Evolutionary conservation across 2,113 vertebrate species (phyloP).

Genomic region (Eleginops maclovinus): DNA sequence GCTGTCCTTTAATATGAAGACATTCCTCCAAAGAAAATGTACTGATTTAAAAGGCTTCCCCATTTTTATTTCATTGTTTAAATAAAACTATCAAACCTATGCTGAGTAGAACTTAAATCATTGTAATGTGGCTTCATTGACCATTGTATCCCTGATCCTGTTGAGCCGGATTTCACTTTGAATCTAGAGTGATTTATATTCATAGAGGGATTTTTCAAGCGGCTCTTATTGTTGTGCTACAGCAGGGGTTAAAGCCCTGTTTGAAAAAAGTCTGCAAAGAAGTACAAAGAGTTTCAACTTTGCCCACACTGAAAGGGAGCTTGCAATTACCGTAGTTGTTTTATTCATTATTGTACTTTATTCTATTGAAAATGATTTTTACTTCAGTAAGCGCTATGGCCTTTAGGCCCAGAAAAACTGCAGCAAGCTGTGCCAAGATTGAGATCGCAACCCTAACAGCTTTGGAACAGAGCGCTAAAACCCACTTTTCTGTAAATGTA

Average conservation of each 20-base stretch:
- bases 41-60: slow-evolving; percentile 11
- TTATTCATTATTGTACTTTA: slow-evolving; percentile 61
- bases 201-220: slow-evolving; percentile 51
- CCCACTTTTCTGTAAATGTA: slow-evolving; percentile 38
- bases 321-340: slow-evolving; percentile 51
- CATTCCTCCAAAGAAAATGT: slow-evolving; percentile 20
- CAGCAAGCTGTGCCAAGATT: slow-evolving; percentile 60
- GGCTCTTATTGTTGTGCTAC: slow-evolving; percentile 50
- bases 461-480: slow-evolving; percentile 33
- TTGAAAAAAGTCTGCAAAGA: slow-evolving; percentile 37
- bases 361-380: slow-evolving; percentile 54
- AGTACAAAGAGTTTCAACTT: slow-evolving; percentile 44
- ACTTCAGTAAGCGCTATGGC: slow-evolving; percentile 44
- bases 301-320: slow-evolving; percentile 20
- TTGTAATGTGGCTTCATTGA: slow-evolving; percentile 47
- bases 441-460: slow-evolving; percentile 58
- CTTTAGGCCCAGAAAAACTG: slow-evolving; percentile 53
- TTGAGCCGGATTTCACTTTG: slow-evolving; percentile 35
- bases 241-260: slow-evolving; percentile 56
- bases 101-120: slow-evolving; percentile 39
- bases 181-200: slow-evolving; percentile 60
- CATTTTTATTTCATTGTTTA: slow-evolving; percentile 1
- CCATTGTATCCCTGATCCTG: slow-evolving; percentile 33
- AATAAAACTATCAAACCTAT: slow-evolving; percentile 44
- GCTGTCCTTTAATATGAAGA: slow-evolving; percentile 13